Base-by-base conservation (phyloP, 2,888 invertebrate genomes). In the Meiosimyza platycephala region DNA sequence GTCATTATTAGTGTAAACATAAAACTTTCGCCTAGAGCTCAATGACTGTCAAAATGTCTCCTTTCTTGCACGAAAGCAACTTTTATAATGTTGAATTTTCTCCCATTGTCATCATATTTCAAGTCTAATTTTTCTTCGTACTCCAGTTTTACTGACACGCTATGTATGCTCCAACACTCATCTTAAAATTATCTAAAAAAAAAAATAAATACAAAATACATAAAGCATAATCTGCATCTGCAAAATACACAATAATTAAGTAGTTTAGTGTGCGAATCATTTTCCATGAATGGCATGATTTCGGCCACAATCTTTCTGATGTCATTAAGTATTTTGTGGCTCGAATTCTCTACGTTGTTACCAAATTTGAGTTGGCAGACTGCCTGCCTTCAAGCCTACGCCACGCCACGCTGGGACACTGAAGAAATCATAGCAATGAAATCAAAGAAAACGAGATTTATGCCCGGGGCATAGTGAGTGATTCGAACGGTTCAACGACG, bases 351-450 rank as follows among this genome's bases (percentile, higher is more conserved):
- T 2, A 9, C 40, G 40, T 9, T 40, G 40, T 40, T 57, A 57
- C 55, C 48, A 62, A 60, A 51, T 33, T 51, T 47, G 55, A 71
- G 54, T 71, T 71, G 71, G 64, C 71, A 71, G 71, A 64, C 71
- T 64, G 71, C 64, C 64, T 71, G 71, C 55, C 71, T 71, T 54
- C 63, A 47, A 59, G 40, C 63, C 54, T 71, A 48, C 71, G 69
- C 52, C 47, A 7, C 40, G 1, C 52, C 52, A n/a, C 60, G 1
- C 16, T 15, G 28, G 16, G 28, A 16, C 48, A 50, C 48, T 28
- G 16, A 50, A 28, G 40, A 28, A 40, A 52, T 11, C 18, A 11
- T 28, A 50, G 12, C 64, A 28, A 51, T n/a, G 22, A 57, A 9
- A 57, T 15, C 18, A 55, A 57, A 57, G 9, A 57, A 28, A 57